phyloP scores from a whole-genome alignment of 2,113 vertebrate genomes.

The Theropithecus gelada region DNA sequence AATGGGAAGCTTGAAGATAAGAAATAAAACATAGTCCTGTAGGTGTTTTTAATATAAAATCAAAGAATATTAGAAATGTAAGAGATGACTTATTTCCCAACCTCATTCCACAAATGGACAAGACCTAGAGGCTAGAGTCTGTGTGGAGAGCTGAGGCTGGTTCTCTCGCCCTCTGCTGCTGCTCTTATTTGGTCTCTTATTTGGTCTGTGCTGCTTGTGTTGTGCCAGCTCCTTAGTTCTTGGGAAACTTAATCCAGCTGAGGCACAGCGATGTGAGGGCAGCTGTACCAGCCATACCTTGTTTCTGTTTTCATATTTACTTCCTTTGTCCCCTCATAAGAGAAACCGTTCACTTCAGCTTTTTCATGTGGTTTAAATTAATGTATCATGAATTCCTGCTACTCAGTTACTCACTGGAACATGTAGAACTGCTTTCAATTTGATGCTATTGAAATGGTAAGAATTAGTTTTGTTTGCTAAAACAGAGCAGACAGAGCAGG shows the following conservation, averaged over 20 bases:
- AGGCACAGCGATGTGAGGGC: neutral
- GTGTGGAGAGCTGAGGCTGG: neutral
- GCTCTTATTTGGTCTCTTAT: neutral
- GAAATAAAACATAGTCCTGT: neutral
- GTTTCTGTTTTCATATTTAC: neutral
- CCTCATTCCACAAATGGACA: neutral
- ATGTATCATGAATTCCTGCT: neutral
- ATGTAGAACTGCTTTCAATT: neutral
- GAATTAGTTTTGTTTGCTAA: neutral
- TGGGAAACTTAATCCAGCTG: neutral
- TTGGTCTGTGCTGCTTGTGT: neutral
- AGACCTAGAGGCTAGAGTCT: neutral
- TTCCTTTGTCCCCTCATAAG: neutral
- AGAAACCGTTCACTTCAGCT: neutral
- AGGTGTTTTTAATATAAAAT: neutral
- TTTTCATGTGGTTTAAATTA: constrained; percentile 10
- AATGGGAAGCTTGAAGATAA: neutral
- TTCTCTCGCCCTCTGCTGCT: neutral
- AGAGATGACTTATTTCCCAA: neutral
- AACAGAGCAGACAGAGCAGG: neutral
- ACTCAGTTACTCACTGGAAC: neutral
- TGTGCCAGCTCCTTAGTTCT: neutral
- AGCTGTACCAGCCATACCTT: neutral
- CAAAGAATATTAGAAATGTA: neutral
- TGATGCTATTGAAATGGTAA: neutral